Percentiles rank a stretch among this genome's conserved stretches.
Evolutionary conservation across 2,113 vertebrate genomes (phyloP).

Genomic region (Varanus salvator): DNA sequence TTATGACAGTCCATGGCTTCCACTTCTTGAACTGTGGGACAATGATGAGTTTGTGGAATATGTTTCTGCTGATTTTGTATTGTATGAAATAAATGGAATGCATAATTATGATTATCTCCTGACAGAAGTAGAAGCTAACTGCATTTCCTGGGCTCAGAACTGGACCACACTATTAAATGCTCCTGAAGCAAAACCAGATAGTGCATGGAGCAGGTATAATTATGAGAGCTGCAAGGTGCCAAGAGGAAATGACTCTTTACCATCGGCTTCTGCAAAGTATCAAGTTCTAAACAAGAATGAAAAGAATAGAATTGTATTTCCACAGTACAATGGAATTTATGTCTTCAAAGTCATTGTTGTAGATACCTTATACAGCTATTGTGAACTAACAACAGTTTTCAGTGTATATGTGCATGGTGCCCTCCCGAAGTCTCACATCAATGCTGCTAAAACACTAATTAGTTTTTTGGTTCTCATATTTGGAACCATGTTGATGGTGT

Average conservation of each 20-base stretch:
- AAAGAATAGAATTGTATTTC: constrained; percentile 3
- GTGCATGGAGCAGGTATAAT: background rate
- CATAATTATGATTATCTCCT: background rate
- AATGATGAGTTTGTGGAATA: background rate
- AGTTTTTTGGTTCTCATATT: constrained; percentile 28
- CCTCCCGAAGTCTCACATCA: constrained; percentile 7
- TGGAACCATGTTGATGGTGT: constrained; percentile 29
- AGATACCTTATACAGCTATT: background rate
- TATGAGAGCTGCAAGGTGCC: background rate
- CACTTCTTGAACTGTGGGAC: background rate
- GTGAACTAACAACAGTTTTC: background rate
- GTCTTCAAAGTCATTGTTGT: constrained; percentile 24
- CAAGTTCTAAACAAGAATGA: background rate
- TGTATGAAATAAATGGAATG: background rate
- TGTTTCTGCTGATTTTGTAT: background rate
- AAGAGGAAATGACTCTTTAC: background rate
- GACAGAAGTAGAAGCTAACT: background rate
- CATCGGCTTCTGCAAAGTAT: constrained; percentile 8
- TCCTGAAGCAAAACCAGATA: background rate
- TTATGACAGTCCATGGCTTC: background rate
- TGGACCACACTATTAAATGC: background rate
- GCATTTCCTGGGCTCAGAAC: background rate
- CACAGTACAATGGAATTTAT: background rate
- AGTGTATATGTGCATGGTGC: background rate
- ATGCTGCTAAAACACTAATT: background rate